Evolutionary conservation across 2,113 vertebrate genomes (phyloP).

Genomic region (Poicephalus meyeri): DNA sequence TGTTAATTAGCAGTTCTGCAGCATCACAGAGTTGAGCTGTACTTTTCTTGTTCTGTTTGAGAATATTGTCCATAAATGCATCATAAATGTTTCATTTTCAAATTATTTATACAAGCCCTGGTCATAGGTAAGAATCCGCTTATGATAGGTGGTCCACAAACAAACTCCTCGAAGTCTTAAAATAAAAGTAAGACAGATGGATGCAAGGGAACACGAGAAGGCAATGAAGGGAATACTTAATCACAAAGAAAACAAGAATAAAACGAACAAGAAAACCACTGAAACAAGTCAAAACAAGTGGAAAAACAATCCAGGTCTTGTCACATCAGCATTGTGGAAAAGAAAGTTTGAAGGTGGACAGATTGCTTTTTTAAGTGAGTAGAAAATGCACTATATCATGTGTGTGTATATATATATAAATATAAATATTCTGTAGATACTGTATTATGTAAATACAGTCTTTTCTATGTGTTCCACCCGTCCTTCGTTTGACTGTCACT

Average conservation of each 20-base stretch:
- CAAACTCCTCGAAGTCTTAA: not conserved
- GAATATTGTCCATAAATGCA: not conserved
- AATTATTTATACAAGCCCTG: not conserved
- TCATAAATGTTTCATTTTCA: not conserved
- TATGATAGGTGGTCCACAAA: not conserved
- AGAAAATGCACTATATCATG: not conserved
- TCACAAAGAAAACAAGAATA: not conserved
- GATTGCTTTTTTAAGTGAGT: not conserved
- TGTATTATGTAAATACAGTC: not conserved
- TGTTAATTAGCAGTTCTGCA: slow-evolving; percentile 14
- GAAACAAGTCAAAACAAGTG: not conserved
- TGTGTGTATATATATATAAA: not conserved
- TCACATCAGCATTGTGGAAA: not conserved
- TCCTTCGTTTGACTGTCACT: not conserved
- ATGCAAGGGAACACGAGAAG: not conserved
- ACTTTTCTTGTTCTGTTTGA: slow-evolving; percentile 52
- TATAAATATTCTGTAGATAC: not conserved
- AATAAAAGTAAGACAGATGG: not conserved
- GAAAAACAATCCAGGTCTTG: not conserved
- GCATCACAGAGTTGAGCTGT: slow-evolving; percentile 46
- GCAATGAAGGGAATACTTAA: not conserved
- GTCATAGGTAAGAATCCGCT: not conserved
- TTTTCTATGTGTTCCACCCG: not conserved
- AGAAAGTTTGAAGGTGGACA: not conserved
- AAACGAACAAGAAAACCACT: not conserved